phyloP scores from a whole-genome alignment of 1,140 invertebrate genomes.

The Pseudomyrmex gracilis region DNA sequence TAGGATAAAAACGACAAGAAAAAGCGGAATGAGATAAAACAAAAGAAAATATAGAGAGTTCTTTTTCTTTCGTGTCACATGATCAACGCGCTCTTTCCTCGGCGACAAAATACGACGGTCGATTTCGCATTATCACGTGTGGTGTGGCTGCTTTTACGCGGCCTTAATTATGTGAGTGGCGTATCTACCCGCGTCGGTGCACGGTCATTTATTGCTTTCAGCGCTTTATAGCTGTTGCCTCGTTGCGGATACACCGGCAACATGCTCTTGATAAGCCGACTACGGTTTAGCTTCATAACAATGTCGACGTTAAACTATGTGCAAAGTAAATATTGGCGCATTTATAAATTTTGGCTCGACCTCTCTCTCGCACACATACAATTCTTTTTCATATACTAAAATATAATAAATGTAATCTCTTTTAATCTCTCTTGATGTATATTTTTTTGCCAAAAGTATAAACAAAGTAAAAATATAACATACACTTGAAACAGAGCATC shows the following conservation, averaged over 20 bases:
- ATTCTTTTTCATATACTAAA: background rate
- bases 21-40: background rate
- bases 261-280: conserved; percentile 51
- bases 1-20: background rate
- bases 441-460: too few relatives aligned
- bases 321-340: conserved; percentile 26
- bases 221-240: conserved; percentile 44
- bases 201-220: conserved; percentile 71
- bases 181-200: conserved; percentile 57
- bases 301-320: conserved; percentile 6
- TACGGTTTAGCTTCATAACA: background rate
- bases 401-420: background rate
- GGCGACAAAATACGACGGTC: conserved; percentile 69
- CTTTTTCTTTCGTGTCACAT: conserved; percentile 19
- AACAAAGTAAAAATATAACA: too few relatives aligned
- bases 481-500: too few relatives aligned
- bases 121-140: conserved; percentile 75
- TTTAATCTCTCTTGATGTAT: too few relatives aligned
- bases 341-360: background rate
- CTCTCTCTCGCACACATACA: background rate
- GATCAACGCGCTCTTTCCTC: conserved; percentile 56
- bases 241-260: background rate
- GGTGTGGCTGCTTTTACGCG: conserved; percentile 70
- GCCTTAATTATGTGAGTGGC: conserved; percentile 74
- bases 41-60: background rate